These are phyloP conservation scores for Ptychodera flava DNA, from an alignment of 35 echinoderm and acorn worm genomes.

Conservation along the genomic window DNA sequence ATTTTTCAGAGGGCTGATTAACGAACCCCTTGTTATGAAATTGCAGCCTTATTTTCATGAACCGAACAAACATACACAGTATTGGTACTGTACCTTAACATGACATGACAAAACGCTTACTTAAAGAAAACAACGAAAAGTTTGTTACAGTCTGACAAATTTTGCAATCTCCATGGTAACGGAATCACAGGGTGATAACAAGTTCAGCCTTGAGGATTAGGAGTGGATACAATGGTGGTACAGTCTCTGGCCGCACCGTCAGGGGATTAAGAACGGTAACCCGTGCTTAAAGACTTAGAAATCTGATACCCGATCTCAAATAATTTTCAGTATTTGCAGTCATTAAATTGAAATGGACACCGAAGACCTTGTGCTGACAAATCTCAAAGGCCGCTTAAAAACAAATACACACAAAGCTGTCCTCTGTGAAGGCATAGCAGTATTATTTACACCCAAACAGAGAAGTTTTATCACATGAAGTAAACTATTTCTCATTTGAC, in stretches of 20 bases:
- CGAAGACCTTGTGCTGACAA: background rate
- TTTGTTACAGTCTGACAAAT: no score
- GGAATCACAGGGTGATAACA: background rate
- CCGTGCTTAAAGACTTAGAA: background rate
- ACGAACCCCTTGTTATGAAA: no score
- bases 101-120: no score
- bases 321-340: background rate
- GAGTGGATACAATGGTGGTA: background rate
- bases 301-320: background rate
- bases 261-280: background rate
- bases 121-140: no score
- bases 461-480: background rate
- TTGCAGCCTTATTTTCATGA: no score
- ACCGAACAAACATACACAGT: no score
- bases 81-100: no score
- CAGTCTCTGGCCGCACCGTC: background rate
- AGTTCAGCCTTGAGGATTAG: background rate
- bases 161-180: background rate
- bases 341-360: background rate
- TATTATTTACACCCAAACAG: no score
- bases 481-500: background rate
- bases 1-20: no score
- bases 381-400: no score
- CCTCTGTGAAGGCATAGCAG: background rate
- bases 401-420: background rate